These are phyloP conservation scores for Sinelater perroti DNA, from an alignment of 2,888 invertebrate genomes.

Conservation along the genomic window DNA sequence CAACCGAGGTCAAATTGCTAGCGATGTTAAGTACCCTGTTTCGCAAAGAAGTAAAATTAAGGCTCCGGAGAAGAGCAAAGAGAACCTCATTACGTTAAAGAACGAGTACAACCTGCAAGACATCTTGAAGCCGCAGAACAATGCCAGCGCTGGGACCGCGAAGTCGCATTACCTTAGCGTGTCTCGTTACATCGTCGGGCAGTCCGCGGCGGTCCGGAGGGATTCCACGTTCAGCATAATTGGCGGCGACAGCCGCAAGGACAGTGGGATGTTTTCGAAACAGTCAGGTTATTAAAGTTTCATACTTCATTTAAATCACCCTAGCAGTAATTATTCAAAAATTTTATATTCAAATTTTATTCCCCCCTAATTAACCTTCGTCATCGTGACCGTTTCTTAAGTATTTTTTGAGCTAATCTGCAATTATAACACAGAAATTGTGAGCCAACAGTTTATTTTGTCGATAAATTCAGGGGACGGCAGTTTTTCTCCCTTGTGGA, in stretches of 20 bases:
- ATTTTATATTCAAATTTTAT: no score
- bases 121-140: slow-evolving; percentile 56
- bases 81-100: slow-evolving; percentile 60
- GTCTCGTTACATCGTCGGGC: slow-evolving; percentile 80
- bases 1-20: not conserved
- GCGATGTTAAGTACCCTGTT: no score
- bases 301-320: no score
- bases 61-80: slow-evolving; percentile 54
- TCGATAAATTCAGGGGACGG: slow-evolving; percentile 17
- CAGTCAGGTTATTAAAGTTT: slow-evolving; percentile 18
- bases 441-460: no score
- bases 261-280: slow-evolving; percentile 45
- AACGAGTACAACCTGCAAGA: slow-evolving; percentile 62
- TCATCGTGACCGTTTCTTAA: no score
- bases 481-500: slow-evolving; percentile 47
- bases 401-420: no score
- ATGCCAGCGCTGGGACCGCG: slow-evolving; percentile 61
- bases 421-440: no score
- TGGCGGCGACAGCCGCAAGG: slow-evolving; percentile 44
- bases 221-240: slow-evolving; percentile 50
- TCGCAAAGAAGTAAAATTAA: slow-evolving; percentile 57
- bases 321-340: no score
- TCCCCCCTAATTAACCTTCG: no score
- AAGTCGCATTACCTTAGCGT: slow-evolving; percentile 82
- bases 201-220: slow-evolving; percentile 52